phyloP scores from a whole-genome alignment of 2,888 invertebrate species.

The Anoplius nigerrimus region DNA sequence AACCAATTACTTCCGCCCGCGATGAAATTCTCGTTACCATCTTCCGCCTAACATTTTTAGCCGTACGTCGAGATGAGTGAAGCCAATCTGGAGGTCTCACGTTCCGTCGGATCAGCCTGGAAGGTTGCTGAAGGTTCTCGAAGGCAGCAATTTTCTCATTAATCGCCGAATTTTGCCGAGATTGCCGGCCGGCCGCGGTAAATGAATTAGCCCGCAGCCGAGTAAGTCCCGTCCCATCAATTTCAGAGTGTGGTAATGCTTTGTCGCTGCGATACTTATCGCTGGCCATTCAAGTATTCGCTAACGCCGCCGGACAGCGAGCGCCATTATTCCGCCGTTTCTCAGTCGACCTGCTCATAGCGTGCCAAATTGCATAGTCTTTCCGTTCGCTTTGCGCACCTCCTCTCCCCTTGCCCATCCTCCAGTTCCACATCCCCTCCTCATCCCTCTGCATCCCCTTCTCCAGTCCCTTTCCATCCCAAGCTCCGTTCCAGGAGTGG shows the following conservation, averaged over 20 bases:
- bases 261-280: constrained; percentile 55
- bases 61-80: constrained; percentile 24
- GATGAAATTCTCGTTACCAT: constrained; percentile 37
- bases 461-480: too few relatives aligned
- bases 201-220: constrained; percentile 61
- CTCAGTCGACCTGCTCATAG: constrained; percentile 4
- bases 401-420: not conserved
- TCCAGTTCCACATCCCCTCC: too few relatives aligned
- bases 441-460: too few relatives aligned
- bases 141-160: constrained; percentile 63
- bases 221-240: constrained; percentile 54
- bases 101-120: too few relatives aligned
- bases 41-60: constrained; percentile 36
- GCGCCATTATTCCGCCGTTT: constrained; percentile 42
- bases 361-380: constrained; percentile 2
- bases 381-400: not conserved
- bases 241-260: constrained; percentile 48
- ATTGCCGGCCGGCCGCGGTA: constrained; percentile 57
- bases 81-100: too few relatives aligned
- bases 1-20: constrained; percentile 18
- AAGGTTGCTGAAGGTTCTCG: too few relatives aligned
- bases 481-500: too few relatives aligned
- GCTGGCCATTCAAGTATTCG: constrained; percentile 37
- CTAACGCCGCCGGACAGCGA: constrained; percentile 33
- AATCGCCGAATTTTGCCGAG: constrained; percentile 64